These are phyloP conservation scores for Acronicta leporina DNA, from an alignment of 2,888 invertebrate genomes.

Conservation along the genomic window DNA sequence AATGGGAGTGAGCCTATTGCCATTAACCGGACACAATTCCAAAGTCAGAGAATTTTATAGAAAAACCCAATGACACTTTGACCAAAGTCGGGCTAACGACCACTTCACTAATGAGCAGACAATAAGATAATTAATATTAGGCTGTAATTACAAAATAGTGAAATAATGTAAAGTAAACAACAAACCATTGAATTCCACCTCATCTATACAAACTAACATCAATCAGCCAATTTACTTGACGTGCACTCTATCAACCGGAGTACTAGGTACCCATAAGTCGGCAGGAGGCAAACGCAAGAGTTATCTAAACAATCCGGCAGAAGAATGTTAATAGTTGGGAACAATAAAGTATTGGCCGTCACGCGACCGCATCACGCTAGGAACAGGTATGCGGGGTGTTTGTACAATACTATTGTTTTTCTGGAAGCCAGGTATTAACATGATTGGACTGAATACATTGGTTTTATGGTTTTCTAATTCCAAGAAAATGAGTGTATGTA, in stretches of 20 bases:
- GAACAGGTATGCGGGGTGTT: slow-evolving; percentile 55
- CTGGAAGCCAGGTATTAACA: slow-evolving; percentile 41
- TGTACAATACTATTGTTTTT: slow-evolving; percentile 31
- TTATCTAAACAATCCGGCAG: slow-evolving; percentile 85
- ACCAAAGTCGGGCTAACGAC: no score
- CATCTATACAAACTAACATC: slow-evolving; percentile 18
- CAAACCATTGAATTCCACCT: slow-evolving; percentile 3
- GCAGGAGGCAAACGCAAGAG: slow-evolving; percentile 58
- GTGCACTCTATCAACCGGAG: slow-evolving; percentile 40
- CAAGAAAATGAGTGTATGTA: neutral
- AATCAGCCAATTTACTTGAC: slow-evolving; percentile 36
- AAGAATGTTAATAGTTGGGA: slow-evolving; percentile 86
- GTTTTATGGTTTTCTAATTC: slow-evolving; percentile 16
- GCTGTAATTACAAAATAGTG: neutral
- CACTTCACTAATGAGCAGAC: no score
- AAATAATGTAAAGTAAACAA: neutral
- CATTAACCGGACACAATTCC: no score
- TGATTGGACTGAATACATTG: slow-evolving; percentile 32
- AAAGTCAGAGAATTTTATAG: no score
- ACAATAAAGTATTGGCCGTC: slow-evolving; percentile 76
- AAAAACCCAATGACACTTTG: no score
- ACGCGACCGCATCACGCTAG: slow-evolving; percentile 81
- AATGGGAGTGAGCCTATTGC: no score
- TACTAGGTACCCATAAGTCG: slow-evolving; percentile 51
- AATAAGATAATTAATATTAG: neutral